Base-by-base conservation (phyloP, 2,113 vertebrate species). In the Alethe castanea region DNA sequence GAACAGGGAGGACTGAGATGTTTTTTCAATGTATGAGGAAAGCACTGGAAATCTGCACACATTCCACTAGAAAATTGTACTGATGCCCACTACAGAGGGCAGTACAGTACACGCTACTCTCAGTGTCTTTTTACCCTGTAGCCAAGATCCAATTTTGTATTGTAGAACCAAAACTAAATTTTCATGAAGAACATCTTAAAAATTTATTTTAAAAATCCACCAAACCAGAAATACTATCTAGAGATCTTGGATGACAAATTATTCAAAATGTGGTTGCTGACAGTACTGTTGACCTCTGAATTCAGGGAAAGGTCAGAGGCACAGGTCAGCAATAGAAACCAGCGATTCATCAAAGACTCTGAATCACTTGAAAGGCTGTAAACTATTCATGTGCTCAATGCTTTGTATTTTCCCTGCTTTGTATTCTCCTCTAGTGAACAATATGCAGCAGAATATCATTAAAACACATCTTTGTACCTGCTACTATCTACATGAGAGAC, bases 401-500 rank as follows among this genome's bases (percentile, higher is more conserved):
- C 25, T 81, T 81, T 59, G 15, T 92, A 80, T 95, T 95, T 88
- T 50, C 44, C 38, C n/a, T 28, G 10, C 52, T 91, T 95, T 85
- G 85, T 78, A 76, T 78, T 81, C 86, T 45, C 28, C 64, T 22
- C 47, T 19, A 69, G 52, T 86, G 81, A 94, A 73, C 74, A 95
- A 86, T 59, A 89, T 4, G 48, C 57, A 86, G 44, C n/a, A 82
- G 84, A 95, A 81, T 47, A 94, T 69, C 36, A 83, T 92, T 92
- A 89, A 94, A 96, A 87, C 14, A 77, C 19, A 65, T 66, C 50
- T 94, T 71, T 88, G 56, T 93, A 71, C 35, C 61, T 90, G 45
- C 42, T 92, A 80, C 44, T 57, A 90, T 29, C 70, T 95, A 88
- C 74, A 91, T 35, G 54, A 93, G 59, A 85, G 14, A 80, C 13